Conservation (phyloP, 2,888 invertebrate genomes). For the Linyphia triangularis region DNA sequence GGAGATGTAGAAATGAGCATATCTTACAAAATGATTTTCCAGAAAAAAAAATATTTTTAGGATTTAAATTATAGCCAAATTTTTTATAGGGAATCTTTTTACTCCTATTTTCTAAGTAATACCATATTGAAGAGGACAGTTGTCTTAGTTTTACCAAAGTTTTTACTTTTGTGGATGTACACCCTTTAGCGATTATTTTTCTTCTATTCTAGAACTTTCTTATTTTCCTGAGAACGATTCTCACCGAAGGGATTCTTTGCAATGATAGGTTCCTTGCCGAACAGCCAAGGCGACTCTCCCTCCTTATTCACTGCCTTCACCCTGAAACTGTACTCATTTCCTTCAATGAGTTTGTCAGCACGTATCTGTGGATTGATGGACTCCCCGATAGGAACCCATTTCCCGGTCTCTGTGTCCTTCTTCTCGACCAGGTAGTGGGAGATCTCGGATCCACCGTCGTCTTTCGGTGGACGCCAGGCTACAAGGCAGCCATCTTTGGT, state of each 20-base stretch:
- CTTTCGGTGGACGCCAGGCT: slow-evolving; percentile 93
- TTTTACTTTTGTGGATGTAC: too few species aligned
- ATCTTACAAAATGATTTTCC: too few species aligned
- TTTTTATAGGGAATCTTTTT: too few species aligned
- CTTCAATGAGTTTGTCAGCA: slow-evolving; percentile 92
- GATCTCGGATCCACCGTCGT: slow-evolving; percentile 92
- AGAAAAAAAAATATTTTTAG: too few species aligned
- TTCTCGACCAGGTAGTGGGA: slow-evolving; percentile 96
- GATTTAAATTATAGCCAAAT: too few species aligned
- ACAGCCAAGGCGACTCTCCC: slow-evolving; percentile 97
- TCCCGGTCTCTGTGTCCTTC: slow-evolving; percentile 96
- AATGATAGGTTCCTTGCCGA: slow-evolving; percentile 91
- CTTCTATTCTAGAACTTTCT: too few species aligned
- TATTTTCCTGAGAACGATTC: too few species aligned
- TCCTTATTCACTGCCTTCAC: slow-evolving; percentile 98
- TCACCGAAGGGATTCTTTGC: slow-evolving; percentile 97
- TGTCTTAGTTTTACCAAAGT: too few species aligned
- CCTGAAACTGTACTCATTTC: slow-evolving; percentile 98
- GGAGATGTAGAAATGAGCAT: too few species aligned
- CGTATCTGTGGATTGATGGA: slow-evolving; percentile 88
- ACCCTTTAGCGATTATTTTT: too few species aligned
- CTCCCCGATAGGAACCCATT: slow-evolving; percentile 97
- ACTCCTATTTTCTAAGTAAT: too few species aligned
- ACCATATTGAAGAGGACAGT: too few species aligned
- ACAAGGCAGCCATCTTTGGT: slow-evolving; percentile 95